These are phyloP conservation scores for Macrostomum lignano DNA, from an alignment of 1,140 invertebrate genomes.

Conservation along the genomic window DNA sequence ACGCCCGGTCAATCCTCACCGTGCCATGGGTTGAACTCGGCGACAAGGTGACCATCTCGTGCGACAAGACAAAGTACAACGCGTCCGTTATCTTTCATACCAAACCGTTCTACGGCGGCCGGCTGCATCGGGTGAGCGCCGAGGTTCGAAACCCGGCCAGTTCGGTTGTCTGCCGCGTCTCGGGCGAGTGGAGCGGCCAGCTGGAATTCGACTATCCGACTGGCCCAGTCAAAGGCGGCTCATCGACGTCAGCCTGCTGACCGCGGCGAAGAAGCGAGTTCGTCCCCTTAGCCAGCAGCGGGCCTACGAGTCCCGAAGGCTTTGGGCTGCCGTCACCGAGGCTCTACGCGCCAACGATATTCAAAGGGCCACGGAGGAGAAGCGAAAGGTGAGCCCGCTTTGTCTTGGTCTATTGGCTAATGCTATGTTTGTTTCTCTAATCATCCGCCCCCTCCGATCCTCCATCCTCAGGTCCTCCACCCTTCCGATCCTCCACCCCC, in stretches of 20 bases:
- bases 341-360: conserved; percentile 15
- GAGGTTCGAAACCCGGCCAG: conserved; percentile 37
- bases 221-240: too few species aligned
- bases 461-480: too few species aligned
- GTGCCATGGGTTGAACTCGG: conserved; percentile 87
- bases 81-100: conserved; percentile 69
- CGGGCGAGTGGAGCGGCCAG: conserved; percentile 23
- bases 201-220: too few species aligned
- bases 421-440: too few species aligned
- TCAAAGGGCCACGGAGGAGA: conserved; percentile 22
- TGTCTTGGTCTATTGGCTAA: too few species aligned
- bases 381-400: too few species aligned
- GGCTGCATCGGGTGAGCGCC: conserved; percentile 50
- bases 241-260: too few species aligned
- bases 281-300: conserved; percentile 15
- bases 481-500: too few species aligned
- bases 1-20: conserved; percentile 68
- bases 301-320: conserved; percentile 19
- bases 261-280: conserved; percentile 20
- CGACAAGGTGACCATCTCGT: conserved; percentile 54
- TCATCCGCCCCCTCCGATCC: too few species aligned
- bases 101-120: too few species aligned
- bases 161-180: conserved; percentile 19
- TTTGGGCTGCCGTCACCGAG: conserved; percentile 23
- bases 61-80: conserved; percentile 56